Conservation (phyloP, 2,797 vertebrate species). For the Staurois parvus region DNA sequence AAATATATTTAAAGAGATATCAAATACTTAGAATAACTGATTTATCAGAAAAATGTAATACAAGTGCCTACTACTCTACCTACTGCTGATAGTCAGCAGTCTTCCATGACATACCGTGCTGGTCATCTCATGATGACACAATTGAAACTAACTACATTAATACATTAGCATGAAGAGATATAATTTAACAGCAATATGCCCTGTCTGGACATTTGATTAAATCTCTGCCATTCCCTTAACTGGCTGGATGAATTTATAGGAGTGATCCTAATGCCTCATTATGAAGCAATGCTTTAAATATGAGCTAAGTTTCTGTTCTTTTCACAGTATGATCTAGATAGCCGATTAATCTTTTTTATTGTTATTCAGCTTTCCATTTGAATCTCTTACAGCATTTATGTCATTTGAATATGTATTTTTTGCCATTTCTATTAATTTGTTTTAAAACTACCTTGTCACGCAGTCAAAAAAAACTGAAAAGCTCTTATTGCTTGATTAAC, state of each 20-base stretch:
- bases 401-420: conserved; percentile 52
- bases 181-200: conserved; percentile 41
- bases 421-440: conserved; percentile 52
- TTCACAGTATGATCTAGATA: conserved; percentile 19
- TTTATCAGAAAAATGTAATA: background rate
- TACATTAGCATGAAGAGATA: conserved; percentile 32
- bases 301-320: conserved; percentile 23
- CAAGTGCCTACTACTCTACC: background rate
- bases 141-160: conserved; percentile 20
- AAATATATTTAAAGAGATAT: background rate
- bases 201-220: conserved; percentile 50
- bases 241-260: conserved; percentile 33
- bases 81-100: background rate
- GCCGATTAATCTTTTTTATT: conserved; percentile 48
- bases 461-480: conserved; percentile 35
- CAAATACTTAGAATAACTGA: too few relatives aligned
- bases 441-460: conserved; percentile 47
- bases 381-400: conserved; percentile 50
- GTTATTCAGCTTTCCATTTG: conserved; percentile 37
- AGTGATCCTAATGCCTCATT: conserved; percentile 43
- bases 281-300: conserved; percentile 35
- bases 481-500: conserved; percentile 51
- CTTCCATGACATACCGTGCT: background rate
- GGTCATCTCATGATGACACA: conserved; percentile 28
- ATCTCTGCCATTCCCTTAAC: conserved; percentile 33